Evolutionary conservation across 2,797 vertebrate species (phyloP).

Genomic region (Sebastes dallii): DNA sequence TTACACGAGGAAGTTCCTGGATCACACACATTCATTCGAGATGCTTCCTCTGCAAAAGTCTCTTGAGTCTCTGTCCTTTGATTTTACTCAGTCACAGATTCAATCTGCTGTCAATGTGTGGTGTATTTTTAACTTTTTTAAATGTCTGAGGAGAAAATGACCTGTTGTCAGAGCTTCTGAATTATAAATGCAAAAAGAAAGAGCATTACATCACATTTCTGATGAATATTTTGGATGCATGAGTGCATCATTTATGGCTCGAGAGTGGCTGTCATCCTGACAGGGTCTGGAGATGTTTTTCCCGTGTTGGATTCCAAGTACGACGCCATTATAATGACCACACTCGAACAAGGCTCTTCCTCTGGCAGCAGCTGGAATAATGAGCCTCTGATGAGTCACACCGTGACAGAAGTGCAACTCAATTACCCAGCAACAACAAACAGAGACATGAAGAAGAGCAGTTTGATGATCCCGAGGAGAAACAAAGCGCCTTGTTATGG

Average conservation of each 20-base stretch:
- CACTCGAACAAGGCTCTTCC: slow-evolving; percentile 27
- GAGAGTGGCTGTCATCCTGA: slow-evolving; percentile 20
- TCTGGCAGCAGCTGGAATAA: slow-evolving; percentile 59
- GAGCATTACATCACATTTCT: slow-evolving; percentile 9
- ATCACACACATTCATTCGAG: background rate
- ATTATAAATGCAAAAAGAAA: slow-evolving; percentile 39
- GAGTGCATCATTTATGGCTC: slow-evolving; percentile 46
- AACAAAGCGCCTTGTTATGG: slow-evolving; percentile 28
- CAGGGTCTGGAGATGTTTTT: slow-evolving; percentile 10
- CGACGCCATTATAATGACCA: slow-evolving; percentile 44
- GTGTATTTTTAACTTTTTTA: background rate
- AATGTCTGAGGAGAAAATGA: background rate
- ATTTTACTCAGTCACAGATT: background rate
- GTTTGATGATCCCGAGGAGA: slow-evolving; percentile 51
- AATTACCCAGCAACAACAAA: slow-evolving; percentile 69
- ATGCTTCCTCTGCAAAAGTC: background rate
- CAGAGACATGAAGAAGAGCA: slow-evolving; percentile 29
- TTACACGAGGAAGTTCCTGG: background rate
- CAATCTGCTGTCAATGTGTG: background rate
- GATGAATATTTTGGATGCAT: slow-evolving; percentile 55
- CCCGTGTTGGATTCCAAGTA: slow-evolving; percentile 11
- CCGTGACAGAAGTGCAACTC: slow-evolving; percentile 55
- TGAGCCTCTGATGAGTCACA: slow-evolving; percentile 67
- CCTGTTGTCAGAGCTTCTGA: background rate
- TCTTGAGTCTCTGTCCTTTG: background rate